Conservation (phyloP, 2,797 vertebrate genomes). For the Emydoidea blandingii region DNA sequence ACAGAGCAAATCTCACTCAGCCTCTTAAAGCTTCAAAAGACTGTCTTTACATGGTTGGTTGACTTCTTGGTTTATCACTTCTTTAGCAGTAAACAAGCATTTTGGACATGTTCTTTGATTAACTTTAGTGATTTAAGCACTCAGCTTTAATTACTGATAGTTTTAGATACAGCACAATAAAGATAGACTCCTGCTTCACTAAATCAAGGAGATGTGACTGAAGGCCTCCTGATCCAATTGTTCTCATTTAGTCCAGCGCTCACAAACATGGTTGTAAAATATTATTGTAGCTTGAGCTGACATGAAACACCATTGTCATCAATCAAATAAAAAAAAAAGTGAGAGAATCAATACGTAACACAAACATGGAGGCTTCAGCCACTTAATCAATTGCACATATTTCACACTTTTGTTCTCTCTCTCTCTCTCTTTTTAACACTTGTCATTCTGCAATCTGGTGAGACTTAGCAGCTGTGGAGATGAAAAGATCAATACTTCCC, state of each 20-base stretch:
- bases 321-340: conserved; percentile 64
- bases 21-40: conserved; percentile 27
- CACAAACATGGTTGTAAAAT: conserved; percentile 77
- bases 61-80: conserved; percentile 56
- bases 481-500: conserved; percentile 58
- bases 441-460: conserved; percentile 44
- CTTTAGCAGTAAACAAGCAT: conserved; percentile 65
- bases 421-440: neutral
- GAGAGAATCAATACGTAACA: conserved; percentile 75
- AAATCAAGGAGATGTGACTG: conserved; percentile 84
- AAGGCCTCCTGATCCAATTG: conserved; percentile 82
- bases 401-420: conserved; percentile 63
- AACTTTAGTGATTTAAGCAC: conserved; percentile 90
- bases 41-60: conserved; percentile 22
- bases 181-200: conserved; percentile 72
- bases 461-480: conserved; percentile 64
- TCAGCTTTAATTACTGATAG: conserved; percentile 82
- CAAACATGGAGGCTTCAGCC: conserved; percentile 50
- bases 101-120: conserved; percentile 88
- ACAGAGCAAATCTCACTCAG: neutral
- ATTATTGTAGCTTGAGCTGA: conserved; percentile 71
- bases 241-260: conserved; percentile 81
- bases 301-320: conserved; percentile 73
- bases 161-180: conserved; percentile 74
- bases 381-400: conserved; percentile 68